phyloP scores from a whole-genome alignment of 2,888 invertebrate genomes.

The Poecilus cupreus region DNA sequence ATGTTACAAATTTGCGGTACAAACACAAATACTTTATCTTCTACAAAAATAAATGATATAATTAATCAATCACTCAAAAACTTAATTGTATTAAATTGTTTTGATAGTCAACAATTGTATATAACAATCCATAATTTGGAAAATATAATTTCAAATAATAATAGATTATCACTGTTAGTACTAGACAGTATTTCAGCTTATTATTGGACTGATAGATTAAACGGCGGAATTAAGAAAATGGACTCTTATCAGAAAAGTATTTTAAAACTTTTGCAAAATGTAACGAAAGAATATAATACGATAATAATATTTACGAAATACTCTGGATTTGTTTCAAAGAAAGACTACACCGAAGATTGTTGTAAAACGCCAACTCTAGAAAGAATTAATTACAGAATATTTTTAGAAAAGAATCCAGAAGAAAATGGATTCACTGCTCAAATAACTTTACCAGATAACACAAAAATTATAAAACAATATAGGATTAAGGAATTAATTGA shows the following conservation, averaged over 20 bases:
- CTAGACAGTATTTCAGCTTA: conserved; percentile 74
- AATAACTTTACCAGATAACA: conserved; percentile 45
- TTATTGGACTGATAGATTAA: conserved; percentile 71
- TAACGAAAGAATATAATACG: conserved; percentile 45
- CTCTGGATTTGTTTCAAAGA: conserved; percentile 39
- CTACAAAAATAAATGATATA: conserved; percentile 63
- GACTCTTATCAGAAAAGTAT: conserved; percentile 52
- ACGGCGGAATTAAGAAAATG: conserved; percentile 56
- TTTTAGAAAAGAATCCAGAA: conserved; percentile 37
- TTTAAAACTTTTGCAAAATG: conserved; percentile 49
- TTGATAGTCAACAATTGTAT: conserved; percentile 69
- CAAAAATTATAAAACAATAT: background rate
- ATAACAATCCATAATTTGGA: conserved; percentile 70
- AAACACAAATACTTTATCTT: conserved; percentile 35
- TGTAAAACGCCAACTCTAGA: conserved; percentile 37
- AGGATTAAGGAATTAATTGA: conserved; percentile 40
- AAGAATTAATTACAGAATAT: conserved; percentile 52
- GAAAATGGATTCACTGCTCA: conserved; percentile 44
- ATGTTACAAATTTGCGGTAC: conserved; percentile 66
- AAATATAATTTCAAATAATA: conserved; percentile 70
- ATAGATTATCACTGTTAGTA: conserved; percentile 71
- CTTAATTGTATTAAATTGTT: conserved; percentile 71
- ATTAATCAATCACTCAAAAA: conserved; percentile 68
- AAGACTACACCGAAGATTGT: conserved; percentile 42
- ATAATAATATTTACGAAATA: conserved; percentile 52